phyloP scores from a whole-genome alignment of 2,888 invertebrate genomes.

The Agrilus biguttatus region DNA sequence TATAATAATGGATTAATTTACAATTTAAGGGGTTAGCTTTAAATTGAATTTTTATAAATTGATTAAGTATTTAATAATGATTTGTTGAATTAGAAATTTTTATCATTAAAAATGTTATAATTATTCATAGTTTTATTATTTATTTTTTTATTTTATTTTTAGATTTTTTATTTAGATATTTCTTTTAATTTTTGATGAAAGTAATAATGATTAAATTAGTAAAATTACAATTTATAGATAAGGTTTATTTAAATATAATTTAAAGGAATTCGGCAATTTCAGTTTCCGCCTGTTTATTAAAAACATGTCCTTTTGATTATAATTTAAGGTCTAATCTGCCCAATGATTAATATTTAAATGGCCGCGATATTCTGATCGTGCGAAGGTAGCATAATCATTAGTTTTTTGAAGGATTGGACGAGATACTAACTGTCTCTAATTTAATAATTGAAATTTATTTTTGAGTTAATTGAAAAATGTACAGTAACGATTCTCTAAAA shows the following conservation, averaged over 20 bases:
- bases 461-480: too few relatives aligned
- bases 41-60: slow-evolving; percentile 39
- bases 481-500: too few relatives aligned
- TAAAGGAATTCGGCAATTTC: slow-evolving; percentile 50
- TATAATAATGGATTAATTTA: slow-evolving; percentile 26
- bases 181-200: slow-evolving; percentile 30
- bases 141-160: slow-evolving; percentile 29
- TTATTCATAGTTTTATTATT: slow-evolving; percentile 37
- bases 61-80: slow-evolving; percentile 26
- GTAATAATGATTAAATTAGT: slow-evolving; percentile 47
- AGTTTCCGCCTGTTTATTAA: slow-evolving; percentile 61
- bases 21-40: slow-evolving; percentile 46
- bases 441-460: slow-evolving; percentile 39
- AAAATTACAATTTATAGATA: slow-evolving; percentile 22
- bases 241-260: slow-evolving; percentile 23
- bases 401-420: slow-evolving; percentile 65
- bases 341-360: slow-evolving; percentile 57
- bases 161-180: slow-evolving; percentile 29
- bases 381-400: slow-evolving; percentile 71
- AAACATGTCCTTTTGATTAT: slow-evolving; percentile 54
- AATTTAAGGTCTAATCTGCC: slow-evolving; percentile 57
- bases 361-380: slow-evolving; percentile 67
- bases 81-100: slow-evolving; percentile 43
- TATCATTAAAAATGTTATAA: slow-evolving; percentile 33
- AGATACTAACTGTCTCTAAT: slow-evolving; percentile 46